These are phyloP conservation scores for Acheta domesticus DNA, from an alignment of 2,888 invertebrate genomes.

Conservation along the genomic window DNA sequence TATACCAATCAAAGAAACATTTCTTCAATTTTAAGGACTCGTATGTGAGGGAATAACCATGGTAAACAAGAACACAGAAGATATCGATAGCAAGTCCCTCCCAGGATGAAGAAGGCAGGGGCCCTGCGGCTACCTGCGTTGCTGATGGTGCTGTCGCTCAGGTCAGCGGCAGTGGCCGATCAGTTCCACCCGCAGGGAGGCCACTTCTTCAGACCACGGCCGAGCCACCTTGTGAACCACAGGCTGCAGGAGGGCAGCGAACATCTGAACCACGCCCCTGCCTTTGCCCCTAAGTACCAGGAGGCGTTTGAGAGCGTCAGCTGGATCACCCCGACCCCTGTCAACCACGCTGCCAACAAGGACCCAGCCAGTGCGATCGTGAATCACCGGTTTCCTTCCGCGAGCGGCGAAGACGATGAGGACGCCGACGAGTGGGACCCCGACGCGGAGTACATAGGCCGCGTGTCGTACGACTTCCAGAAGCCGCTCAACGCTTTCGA, in stretches of 20 bases:
- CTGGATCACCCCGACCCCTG: background rate
- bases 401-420: background rate
- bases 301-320: background rate
- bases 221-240: background rate
- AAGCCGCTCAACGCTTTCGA: background rate
- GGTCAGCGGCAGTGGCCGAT: too few species aligned
- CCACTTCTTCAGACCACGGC: too few species aligned
- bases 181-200: too few species aligned
- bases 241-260: background rate
- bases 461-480: background rate
- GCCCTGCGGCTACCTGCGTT: too few species aligned
- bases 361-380: background rate
- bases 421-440: background rate
- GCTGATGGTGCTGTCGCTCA: too few species aligned
- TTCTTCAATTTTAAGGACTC: too few species aligned
- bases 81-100: too few species aligned
- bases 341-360: background rate
- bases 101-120: too few species aligned
- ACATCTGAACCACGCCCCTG: background rate
- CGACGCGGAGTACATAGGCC: background rate
- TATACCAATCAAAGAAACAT: too few species aligned
- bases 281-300: background rate
- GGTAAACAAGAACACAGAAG: too few species aligned
- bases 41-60: too few species aligned
- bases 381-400: too few species aligned